Conservation (phyloP, 1,140 invertebrate species). For the Ceratitis capitata region DNA sequence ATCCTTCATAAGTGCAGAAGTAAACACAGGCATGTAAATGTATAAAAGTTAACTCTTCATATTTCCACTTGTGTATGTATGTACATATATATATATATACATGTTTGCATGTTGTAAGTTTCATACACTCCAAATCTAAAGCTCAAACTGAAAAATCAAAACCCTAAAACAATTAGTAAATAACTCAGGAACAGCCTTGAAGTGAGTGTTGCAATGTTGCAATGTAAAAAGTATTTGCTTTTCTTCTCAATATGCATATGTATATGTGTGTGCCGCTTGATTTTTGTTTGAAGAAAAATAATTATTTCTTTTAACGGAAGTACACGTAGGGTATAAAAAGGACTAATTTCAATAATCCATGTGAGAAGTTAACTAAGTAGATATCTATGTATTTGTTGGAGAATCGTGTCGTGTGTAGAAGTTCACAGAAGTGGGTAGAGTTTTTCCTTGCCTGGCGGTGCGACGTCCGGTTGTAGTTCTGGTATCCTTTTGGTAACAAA, state of each 20-base stretch:
- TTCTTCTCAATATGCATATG: background rate
- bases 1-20: background rate
- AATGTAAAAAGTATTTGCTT: background rate
- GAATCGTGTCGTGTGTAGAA: too few relatives aligned
- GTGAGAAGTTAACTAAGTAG: background rate
- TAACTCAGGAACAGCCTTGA: background rate
- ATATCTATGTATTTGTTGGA: too few relatives aligned
- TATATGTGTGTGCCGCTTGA: background rate
- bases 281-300: background rate
- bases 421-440: too few relatives aligned
- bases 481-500: too few relatives aligned
- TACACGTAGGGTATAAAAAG: too few relatives aligned
- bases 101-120: background rate
- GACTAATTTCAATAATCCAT: too few relatives aligned
- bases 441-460: too few relatives aligned
- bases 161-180: background rate
- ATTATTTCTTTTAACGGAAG: too few relatives aligned
- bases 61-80: background rate
- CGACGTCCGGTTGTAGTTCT: too few relatives aligned
- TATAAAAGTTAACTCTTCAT: background rate
- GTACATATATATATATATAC: background rate
- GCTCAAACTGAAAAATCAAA: background rate
- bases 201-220: background rate
- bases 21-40: background rate
- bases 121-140: background rate